These are phyloP conservation scores for Coendou prehensilis DNA, from an alignment of 2,797 vertebrate genomes.

Conservation along the genomic window DNA sequence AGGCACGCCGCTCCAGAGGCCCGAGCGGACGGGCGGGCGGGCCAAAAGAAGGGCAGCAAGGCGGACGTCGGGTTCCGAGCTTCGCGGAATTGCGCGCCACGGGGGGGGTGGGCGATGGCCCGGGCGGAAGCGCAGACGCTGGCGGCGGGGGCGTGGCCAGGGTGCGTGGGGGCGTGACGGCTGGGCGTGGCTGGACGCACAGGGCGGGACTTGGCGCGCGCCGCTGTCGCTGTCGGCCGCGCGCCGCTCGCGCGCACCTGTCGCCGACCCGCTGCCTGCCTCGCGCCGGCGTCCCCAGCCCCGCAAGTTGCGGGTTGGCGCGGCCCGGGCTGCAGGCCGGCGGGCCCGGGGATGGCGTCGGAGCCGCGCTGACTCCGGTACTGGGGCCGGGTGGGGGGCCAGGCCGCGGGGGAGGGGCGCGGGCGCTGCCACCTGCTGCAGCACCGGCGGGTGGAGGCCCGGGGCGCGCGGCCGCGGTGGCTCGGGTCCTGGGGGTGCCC, in stretches of 20 bases:
- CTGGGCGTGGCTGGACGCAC: not conserved
- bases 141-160: not conserved
- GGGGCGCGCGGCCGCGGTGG: not conserved
- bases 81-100: not conserved
- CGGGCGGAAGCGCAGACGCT: not conserved
- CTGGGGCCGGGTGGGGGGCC: constrained; percentile 28
- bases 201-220: not conserved
- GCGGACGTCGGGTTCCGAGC: not conserved
- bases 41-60: not conserved
- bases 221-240: not conserved
- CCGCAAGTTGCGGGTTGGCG: not conserved
- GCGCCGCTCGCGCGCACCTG: constrained; percentile 55
- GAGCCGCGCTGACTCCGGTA: constrained; percentile 76
- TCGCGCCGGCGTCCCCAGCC: not conserved
- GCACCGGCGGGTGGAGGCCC: not conserved
- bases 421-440: constrained; percentile 72
- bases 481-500: not conserved
- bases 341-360: constrained; percentile 69
- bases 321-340: constrained; percentile 52
- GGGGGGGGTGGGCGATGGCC: not conserved
- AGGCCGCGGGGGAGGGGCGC: not conserved
- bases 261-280: not conserved
- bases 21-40: not conserved
- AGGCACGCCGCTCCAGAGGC: not conserved
- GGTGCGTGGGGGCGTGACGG: not conserved